Conservation (phyloP, 2,888 invertebrate genomes). For the Dexiosoma caninum region DNA sequence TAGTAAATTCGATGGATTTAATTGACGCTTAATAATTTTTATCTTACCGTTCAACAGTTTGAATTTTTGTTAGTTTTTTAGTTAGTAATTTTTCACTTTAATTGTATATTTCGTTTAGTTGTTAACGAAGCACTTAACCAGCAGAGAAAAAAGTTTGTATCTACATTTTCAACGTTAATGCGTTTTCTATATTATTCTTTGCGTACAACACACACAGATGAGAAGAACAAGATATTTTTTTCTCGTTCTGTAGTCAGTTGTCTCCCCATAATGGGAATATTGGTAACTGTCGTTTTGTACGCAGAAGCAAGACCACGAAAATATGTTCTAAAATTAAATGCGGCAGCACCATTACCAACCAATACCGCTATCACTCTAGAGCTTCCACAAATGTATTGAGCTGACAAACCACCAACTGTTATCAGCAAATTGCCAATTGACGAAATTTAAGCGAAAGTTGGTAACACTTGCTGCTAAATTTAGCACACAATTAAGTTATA, state of each 20-base stretch:
- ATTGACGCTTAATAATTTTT: slow-evolving; percentile 24
- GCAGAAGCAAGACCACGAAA: slow-evolving; percentile 52
- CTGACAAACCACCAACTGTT: neutral
- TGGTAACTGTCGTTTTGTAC: slow-evolving; percentile 32
- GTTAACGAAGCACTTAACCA: slow-evolving; percentile 63
- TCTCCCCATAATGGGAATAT: slow-evolving; percentile 38
- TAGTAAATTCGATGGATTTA: slow-evolving; percentile 27
- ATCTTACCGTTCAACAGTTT: slow-evolving; percentile 63
- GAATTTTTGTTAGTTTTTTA: slow-evolving; percentile 50
- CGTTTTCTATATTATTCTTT: slow-evolving; percentile 58
- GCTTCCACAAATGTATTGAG: neutral
- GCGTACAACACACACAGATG: slow-evolving; percentile 37
- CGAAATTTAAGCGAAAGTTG: neutral
- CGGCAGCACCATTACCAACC: neutral
- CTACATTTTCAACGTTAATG: slow-evolving; percentile 63
- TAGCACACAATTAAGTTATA: slow-evolving; percentile 19
- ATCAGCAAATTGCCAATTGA: slow-evolving; percentile 10
- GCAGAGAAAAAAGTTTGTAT: slow-evolving; percentile 63
- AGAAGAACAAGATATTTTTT: slow-evolving; percentile 29
- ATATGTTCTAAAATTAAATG: slow-evolving; percentile 44
- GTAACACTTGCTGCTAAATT: slow-evolving; percentile 16
- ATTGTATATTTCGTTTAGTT: slow-evolving; percentile 46
- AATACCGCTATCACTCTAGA: neutral
- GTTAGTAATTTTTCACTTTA: slow-evolving; percentile 48
- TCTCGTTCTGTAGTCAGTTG: slow-evolving; percentile 11